phyloP scores from a whole-genome alignment of 2,797 vertebrate genomes.

The Brotula barbata region DNA sequence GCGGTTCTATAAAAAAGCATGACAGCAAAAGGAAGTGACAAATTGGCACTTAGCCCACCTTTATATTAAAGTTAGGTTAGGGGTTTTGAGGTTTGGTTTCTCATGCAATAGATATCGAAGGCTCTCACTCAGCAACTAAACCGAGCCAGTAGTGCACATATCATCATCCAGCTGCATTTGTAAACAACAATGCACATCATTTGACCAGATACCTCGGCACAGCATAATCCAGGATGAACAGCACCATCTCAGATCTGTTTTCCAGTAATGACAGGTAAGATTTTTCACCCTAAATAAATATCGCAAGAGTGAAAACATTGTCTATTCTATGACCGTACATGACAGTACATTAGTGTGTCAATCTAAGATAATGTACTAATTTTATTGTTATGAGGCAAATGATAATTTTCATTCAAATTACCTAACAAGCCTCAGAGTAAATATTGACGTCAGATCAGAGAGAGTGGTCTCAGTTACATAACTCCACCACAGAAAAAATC shows the following conservation, averaged over 20 bases:
- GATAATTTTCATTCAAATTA: no score
- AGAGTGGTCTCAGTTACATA: background rate
- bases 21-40: conserved; percentile 40
- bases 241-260: background rate
- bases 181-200: background rate
- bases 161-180: background rate
- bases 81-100: no score
- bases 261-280: conserved; percentile 31
- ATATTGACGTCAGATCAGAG: background rate
- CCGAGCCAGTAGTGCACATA: no score
- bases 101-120: no score
- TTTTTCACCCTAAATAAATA: background rate
- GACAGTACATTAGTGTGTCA: no score
- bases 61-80: no score
- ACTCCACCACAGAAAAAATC: no score
- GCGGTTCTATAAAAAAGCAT: conserved; percentile 20
- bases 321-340: no score
- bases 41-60: conserved; percentile 31
- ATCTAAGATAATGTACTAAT: no score
- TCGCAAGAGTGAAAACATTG: no score
- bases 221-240: conserved; percentile 18
- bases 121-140: no score
- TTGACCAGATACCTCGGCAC: background rate
- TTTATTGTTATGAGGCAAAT: no score
- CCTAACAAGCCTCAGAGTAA: background rate